Conservation (phyloP, 2,113 vertebrate genomes). For the Halichoerus grypus region DNA sequence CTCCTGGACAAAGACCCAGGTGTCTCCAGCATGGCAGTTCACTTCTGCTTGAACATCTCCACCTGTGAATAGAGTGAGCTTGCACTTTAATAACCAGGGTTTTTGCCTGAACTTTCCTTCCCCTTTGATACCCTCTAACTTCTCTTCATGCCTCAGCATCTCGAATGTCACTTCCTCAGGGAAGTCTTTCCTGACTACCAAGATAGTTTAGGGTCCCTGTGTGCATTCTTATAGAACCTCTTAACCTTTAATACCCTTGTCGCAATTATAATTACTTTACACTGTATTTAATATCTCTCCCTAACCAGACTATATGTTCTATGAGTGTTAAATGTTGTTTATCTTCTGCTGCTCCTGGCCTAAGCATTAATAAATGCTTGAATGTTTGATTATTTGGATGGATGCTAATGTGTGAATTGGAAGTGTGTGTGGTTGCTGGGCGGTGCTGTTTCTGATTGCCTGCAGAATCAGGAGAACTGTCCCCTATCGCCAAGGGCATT, state of each 20-base stretch:
- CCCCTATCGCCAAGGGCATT: conserved; percentile 61
- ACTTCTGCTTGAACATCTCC: not conserved
- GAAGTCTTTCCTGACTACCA: conserved; percentile 4
- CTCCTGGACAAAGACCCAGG: not conserved
- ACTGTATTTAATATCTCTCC: not conserved
- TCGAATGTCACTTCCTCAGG: conserved; percentile 11
- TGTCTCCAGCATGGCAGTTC: not conserved
- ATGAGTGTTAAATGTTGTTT: conserved; percentile 35
- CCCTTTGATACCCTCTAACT: not conserved
- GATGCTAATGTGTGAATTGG: conserved; percentile 70
- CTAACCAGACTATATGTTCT: not conserved
- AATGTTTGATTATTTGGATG: conserved; percentile 59
- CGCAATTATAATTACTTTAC: not conserved
- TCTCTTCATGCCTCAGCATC: not conserved
- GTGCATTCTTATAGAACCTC: not conserved
- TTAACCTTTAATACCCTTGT: not conserved
- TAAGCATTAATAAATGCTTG: conserved; percentile 64
- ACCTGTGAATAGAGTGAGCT: not conserved
- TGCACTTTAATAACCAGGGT: not conserved
- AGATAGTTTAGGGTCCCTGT: not conserved
- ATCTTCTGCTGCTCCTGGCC: conserved; percentile 46
- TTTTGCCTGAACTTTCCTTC: conserved; percentile 5
- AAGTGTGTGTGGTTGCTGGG: conserved; percentile 69
- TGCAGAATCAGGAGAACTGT: conserved; percentile 47
- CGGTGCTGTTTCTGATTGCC: conserved; percentile 38